Evolutionary conservation across 1,140 invertebrate species (phyloP).

Genomic region (Ganaspis sp.): DNA sequence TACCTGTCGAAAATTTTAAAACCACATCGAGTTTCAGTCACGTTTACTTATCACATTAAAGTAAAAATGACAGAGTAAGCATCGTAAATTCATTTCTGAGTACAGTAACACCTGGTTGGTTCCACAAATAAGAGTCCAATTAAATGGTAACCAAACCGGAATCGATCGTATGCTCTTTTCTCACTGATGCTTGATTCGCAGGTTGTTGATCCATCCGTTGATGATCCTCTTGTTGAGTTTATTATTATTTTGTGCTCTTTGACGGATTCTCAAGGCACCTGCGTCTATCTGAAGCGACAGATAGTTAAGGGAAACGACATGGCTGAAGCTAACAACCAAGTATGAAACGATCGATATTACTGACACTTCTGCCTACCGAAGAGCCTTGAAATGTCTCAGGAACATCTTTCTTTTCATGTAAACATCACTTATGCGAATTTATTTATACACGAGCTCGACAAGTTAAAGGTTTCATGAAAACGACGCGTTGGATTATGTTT

Average conservation of each 20-base stretch:
- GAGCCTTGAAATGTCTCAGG: background rate
- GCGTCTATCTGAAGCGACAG: constrained; percentile 6
- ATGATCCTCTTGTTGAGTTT: too few relatives aligned
- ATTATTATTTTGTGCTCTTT: constrained; percentile 44
- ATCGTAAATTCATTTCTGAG: constrained; percentile 59
- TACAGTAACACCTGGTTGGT: constrained; percentile 63
- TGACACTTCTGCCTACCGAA: background rate
- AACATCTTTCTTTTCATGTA: constrained; percentile 8
- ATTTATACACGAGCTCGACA: background rate
- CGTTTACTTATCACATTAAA: constrained; percentile 3
- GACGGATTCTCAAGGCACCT: too few relatives aligned
- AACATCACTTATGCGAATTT: background rate
- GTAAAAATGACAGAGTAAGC: constrained; percentile 48
- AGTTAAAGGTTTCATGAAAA: background rate
- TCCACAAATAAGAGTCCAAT: constrained; percentile 40
- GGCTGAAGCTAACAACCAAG: background rate
- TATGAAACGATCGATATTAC: background rate
- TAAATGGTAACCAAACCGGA: constrained; percentile 55
- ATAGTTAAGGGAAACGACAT: too few relatives aligned
- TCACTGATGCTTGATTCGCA: background rate
- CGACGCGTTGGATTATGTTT: constrained; percentile 5
- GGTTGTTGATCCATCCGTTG: too few relatives aligned
- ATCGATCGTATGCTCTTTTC: constrained; percentile 41
- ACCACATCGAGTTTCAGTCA: background rate
- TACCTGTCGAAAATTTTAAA: background rate